Evolutionary conservation across 2,797 vertebrate genomes (phyloP).

Genomic region (Phataginus tricuspis): DNA sequence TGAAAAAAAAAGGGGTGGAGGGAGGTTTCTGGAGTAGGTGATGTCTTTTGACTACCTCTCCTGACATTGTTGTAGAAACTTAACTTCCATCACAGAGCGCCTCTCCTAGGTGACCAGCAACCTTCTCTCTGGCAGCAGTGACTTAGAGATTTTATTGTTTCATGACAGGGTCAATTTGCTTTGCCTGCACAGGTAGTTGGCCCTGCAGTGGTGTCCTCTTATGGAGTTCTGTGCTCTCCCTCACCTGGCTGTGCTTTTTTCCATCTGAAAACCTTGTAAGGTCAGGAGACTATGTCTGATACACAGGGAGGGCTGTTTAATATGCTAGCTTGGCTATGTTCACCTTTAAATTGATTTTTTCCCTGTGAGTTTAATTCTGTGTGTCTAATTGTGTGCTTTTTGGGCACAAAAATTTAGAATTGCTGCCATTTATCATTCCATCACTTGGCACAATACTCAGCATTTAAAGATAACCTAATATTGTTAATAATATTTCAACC

Average conservation of each 20-base stretch:
- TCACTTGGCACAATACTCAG: neutral
- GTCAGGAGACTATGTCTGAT: neutral
- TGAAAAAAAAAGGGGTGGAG: neutral
- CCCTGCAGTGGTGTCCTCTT: neutral
- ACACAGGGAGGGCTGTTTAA: neutral
- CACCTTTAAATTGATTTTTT: neutral
- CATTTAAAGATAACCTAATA: neutral
- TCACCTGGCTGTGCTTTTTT: neutral
- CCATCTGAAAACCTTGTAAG: neutral
- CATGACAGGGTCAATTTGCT: neutral
- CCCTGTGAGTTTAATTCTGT: neutral
- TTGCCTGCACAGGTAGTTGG: neutral
- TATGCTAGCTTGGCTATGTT: neutral
- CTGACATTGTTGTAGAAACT: neutral
- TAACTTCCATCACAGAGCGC: neutral
- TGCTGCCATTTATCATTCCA: neutral
- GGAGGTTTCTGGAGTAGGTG: neutral
- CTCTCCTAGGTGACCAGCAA: neutral
- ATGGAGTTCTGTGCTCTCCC: neutral
- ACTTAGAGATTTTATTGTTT: neutral
- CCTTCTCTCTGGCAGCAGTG: neutral
- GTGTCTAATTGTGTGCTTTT: slow-evolving; percentile 6
- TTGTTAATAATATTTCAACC: slow-evolving; percentile 19
- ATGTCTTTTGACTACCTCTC: neutral
- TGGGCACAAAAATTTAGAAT: neutral